Conservation (phyloP, 2,113 vertebrate genomes). For the Tricholaema leucomelas region DNA sequence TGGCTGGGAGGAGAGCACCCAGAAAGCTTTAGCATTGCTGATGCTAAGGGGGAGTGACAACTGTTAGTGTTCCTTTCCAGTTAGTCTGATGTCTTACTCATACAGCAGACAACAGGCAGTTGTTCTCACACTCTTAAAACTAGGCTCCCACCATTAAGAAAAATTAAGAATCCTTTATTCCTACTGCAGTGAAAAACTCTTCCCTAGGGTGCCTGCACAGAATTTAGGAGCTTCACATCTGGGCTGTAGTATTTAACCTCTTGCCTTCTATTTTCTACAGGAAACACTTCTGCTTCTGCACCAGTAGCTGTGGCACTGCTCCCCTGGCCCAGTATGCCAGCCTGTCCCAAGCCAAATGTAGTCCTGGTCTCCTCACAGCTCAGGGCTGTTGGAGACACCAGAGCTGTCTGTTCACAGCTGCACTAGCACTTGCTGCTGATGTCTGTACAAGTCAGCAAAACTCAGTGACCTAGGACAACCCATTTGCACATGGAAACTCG, state of each 20-base stretch:
- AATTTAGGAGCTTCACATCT: not conserved
- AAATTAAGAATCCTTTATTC: not conserved
- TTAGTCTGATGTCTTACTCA: not conserved
- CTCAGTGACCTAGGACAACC: not conserved
- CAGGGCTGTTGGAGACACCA: not conserved
- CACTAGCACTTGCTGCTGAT: not conserved
- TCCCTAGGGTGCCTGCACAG: not conserved
- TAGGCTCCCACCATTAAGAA: not conserved
- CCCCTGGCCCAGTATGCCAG: not conserved
- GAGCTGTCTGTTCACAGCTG: not conserved
- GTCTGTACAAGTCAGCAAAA: not conserved
- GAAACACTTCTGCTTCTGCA: not conserved
- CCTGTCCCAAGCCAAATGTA: not conserved
- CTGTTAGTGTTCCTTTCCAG: not conserved
- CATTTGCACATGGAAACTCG: not conserved
- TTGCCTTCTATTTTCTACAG: not conserved
- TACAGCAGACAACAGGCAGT: not conserved
- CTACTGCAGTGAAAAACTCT: not conserved
- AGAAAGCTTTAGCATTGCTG: not conserved
- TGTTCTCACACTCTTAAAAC: not conserved
- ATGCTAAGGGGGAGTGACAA: constrained; percentile 31
- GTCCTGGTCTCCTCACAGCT: not conserved
- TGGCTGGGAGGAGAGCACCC: not conserved
- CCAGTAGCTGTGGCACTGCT: not conserved
- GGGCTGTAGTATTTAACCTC: not conserved